phyloP scores from a whole-genome alignment of 2,113 vertebrate genomes.

The Periophthalmodon schlosseri region DNA sequence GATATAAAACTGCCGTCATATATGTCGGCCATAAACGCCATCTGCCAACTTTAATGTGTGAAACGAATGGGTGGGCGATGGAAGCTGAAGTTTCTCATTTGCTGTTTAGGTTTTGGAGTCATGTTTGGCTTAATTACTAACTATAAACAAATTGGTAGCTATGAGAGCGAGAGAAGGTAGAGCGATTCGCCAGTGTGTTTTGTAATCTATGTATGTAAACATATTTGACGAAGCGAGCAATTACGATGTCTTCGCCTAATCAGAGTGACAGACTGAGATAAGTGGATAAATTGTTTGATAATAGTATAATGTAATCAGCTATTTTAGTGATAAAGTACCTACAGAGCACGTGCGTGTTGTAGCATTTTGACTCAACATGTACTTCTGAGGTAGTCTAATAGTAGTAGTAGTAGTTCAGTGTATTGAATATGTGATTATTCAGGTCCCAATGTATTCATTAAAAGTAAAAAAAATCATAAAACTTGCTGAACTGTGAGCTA shows the following conservation, averaged over 20 bases:
- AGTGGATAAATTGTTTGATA: slow-evolving; percentile 1
- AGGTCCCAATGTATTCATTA: no score
- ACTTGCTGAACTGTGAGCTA: no score
- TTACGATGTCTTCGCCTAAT: background rate
- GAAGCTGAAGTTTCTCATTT: background rate
- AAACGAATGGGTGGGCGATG: background rate
- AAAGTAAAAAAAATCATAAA: no score
- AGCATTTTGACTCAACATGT: background rate
- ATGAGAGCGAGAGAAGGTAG: background rate
- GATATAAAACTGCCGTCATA: background rate
- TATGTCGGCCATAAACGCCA: slow-evolving; percentile 2
- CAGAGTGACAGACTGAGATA: background rate
- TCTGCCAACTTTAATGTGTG: background rate
- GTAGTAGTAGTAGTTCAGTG: no score
- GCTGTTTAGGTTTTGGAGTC: background rate
- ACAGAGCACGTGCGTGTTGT: background rate
- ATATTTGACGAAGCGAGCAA: background rate
- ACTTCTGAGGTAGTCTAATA: no score
- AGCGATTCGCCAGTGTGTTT: background rate
- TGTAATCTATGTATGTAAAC: background rate
- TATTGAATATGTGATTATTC: no score
- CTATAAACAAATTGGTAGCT: background rate
- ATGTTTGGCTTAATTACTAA: background rate
- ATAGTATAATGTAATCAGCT: background rate
- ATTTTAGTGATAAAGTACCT: background rate